Base-by-base conservation (phyloP, 2,888 invertebrate genomes). In the Pimpla rufipes region DNA sequence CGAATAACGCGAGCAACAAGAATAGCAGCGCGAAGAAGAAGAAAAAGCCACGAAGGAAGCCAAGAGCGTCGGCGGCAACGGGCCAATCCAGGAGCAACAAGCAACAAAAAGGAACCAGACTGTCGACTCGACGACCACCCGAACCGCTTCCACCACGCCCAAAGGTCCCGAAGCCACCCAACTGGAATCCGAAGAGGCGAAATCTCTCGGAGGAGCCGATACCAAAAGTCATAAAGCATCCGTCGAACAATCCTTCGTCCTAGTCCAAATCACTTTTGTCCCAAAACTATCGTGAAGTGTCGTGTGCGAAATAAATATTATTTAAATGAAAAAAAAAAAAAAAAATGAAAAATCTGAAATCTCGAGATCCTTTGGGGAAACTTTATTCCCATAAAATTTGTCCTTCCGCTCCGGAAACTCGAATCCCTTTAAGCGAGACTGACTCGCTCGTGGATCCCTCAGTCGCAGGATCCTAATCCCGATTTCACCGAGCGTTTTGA, bases 351-450 rank as follows among this genome's bases (percentile, higher is more conserved):
- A n/a, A n/a, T 11, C 11, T 1, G 45, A 13, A 11, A 4, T 47
- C n/a, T 47, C 16, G 4, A 23, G 23, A 23, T 23, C 29, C 5
- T 21, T n/a, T 62, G 52, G n/a, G 5, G n/a, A 64, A 66, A 66
- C 4, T 64, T 62, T 45, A 35, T 91, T 91, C 91, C 90, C 91
- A 91, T 90, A 89, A 91, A 91, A 91, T 90, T 79, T 70, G 76
- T 73, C 79, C 89, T 88, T 89, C 90, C 89, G 88, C 82, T 79
- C 52, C 23, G 77, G 80, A 81, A 80, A 84, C 73, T 79, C 67
- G 74, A 86, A 90, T 90, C 90, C 90, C 88, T 88, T 92, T 91
- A 90, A 88, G 83, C 85, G 88, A 88, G 76, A 90, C 86, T 84
- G 68, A 81, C 74, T 75, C 76, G 52, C 52, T 74, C 42, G 67